Conservation (phyloP, 2,797 vertebrate genomes). For the Acipenser ruthenus region DNA sequence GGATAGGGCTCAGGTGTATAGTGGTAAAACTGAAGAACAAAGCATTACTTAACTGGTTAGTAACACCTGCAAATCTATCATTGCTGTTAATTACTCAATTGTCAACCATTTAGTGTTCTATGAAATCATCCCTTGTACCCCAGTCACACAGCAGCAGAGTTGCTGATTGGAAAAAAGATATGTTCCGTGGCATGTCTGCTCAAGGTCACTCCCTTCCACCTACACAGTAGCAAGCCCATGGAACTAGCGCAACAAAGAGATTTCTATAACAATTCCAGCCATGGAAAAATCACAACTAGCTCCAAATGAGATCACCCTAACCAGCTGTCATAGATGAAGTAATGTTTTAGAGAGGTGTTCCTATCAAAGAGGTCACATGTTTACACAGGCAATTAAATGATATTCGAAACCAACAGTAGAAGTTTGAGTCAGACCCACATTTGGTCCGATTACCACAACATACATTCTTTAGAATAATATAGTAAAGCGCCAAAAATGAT, state of each 20-base stretch:
- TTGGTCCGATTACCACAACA: not conserved
- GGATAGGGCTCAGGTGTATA: no score
- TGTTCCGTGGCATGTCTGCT: conserved; percentile 11
- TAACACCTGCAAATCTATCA: no score
- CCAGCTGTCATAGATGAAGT: conserved; percentile 41
- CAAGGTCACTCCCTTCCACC: conserved; percentile 19
- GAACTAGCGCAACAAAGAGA: conserved; percentile 22
- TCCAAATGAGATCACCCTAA: conserved; percentile 41
- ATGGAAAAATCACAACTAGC: conserved; percentile 25
- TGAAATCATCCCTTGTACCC: conserved; percentile 19
- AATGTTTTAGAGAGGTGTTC: conserved; percentile 41
- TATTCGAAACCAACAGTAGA: not conserved
- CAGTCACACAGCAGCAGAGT: conserved; percentile 12
- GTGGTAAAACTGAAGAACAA: no score
- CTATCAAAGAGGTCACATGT: conserved; percentile 25
- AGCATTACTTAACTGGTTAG: no score
- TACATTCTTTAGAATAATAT: not conserved
- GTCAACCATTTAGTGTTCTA: conserved; percentile 12
- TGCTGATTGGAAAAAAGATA: conserved; percentile 4
- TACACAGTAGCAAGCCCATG: conserved; percentile 16
- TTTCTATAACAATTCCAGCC: conserved; percentile 19
- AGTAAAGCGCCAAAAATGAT: not conserved
- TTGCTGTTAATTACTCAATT: no score
- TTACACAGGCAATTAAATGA: not conserved
- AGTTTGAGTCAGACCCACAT: not conserved